Percentiles rank a stretch among this genome's conserved stretches.
These are phyloP conservation scores for Spilosoma lubricipeda DNA, from an alignment of 2,888 invertebrate species.

Conservation along the genomic window DNA sequence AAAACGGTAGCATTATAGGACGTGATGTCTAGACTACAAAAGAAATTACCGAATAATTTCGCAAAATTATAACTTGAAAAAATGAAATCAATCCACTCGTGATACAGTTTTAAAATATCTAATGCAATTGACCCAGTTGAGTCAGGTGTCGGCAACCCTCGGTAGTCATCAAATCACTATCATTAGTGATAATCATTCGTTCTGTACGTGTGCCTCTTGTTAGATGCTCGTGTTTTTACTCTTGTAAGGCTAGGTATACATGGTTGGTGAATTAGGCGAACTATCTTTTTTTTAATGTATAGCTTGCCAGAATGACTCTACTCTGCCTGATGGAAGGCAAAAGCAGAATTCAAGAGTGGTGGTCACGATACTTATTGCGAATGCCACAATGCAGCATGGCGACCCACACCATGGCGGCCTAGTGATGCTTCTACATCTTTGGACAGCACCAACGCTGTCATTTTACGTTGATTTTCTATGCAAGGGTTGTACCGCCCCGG, in stretches of 20 bases:
- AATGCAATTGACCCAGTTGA: conserved; percentile 45
- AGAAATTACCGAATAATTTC: conserved; percentile 18
- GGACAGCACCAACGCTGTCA: too few species aligned
- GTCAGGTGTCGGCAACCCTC: conserved; percentile 62
- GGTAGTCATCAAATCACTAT: conserved; percentile 67
- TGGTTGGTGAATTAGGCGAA: conserved; percentile 17
- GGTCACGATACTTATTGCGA: too few species aligned
- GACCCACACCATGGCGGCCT: too few species aligned
- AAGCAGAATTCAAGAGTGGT: too few species aligned
- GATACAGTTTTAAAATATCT: conserved; percentile 34
- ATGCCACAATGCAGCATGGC: too few species aligned
- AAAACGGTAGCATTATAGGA: conserved; percentile 11
- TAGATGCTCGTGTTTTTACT: conserved; percentile 54
- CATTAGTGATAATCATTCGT: conserved; percentile 71
- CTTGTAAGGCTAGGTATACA: conserved; percentile 48
- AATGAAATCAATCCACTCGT: conserved; percentile 24
- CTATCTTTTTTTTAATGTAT: too few species aligned
- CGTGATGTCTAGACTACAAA: conserved; percentile 12
- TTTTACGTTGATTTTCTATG: too few species aligned
- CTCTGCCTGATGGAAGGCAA: too few species aligned
- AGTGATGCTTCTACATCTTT: too few species aligned
- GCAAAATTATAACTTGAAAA: conserved; percentile 16
- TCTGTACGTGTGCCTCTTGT: conserved; percentile 63
- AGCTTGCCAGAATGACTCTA: too few species aligned
- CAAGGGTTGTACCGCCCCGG: too few species aligned